Evolutionary conservation across 2,888 invertebrate genomes (phyloP).

Genomic region (Herminia tarsipennalis): DNA sequence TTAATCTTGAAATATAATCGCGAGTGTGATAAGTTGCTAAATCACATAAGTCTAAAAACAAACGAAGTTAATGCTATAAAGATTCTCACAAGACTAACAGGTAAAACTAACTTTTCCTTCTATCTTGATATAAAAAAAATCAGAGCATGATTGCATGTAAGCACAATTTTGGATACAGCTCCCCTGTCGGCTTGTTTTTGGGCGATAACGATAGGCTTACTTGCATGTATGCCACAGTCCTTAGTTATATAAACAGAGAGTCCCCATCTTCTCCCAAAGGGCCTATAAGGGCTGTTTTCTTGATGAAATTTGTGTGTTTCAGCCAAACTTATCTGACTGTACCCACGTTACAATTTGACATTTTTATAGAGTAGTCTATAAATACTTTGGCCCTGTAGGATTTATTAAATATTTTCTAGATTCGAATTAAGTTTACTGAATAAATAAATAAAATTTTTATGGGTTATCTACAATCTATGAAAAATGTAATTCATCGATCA

Average conservation of each 20-base stretch:
- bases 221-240: slow-evolving; percentile 11
- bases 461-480: no score
- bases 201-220: slow-evolving; percentile 2
- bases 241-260: slow-evolving; percentile 19
- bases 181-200: slow-evolving; percentile 19
- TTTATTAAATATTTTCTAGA: no score
- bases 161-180: slow-evolving; percentile 24
- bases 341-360: slow-evolving; percentile 7
- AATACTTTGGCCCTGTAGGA: background rate
- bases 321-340: slow-evolving; percentile 14
- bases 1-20: no score
- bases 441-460: no score
- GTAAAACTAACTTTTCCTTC: no score
- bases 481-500: no score
- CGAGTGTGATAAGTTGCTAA: no score
- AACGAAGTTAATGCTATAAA: no score
- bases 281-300: slow-evolving; percentile 14
- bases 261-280: slow-evolving; percentile 16
- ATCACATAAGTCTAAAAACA: no score
- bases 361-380: slow-evolving; percentile 3
- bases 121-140: background rate
- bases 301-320: slow-evolving; percentile 23
- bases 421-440: no score
- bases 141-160: slow-evolving; percentile 11
- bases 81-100: no score